phyloP scores from a whole-genome alignment of 2,797 vertebrate species.

The Huso huso region DNA sequence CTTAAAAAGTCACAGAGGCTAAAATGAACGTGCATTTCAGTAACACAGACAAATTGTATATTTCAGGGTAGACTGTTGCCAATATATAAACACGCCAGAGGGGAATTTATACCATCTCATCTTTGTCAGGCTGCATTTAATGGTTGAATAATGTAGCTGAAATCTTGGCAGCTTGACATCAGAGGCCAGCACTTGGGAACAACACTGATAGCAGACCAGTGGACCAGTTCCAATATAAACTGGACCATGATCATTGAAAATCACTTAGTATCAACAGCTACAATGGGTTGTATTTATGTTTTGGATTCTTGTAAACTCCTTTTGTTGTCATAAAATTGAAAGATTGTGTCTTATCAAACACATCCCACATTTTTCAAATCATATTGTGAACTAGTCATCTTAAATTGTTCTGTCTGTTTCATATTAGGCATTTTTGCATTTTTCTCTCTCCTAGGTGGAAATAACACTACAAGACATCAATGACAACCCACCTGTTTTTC shows the following conservation, averaged over 20 bases:
- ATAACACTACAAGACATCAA: conserved; percentile 96
- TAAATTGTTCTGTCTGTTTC: conserved; percentile 1
- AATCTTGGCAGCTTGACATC: conserved; percentile 51
- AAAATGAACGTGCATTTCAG: conserved; percentile 33
- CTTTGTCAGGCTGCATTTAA: conserved; percentile 57
- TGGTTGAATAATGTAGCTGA: conserved; percentile 45
- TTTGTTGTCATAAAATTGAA: background rate
- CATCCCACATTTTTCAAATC: background rate
- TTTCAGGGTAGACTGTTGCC: conserved; percentile 33
- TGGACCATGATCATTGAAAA: conserved; percentile 36
- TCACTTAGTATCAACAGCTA: conserved; percentile 40
- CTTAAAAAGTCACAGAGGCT: conserved; percentile 43
- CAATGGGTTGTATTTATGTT: background rate
- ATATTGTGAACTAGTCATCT: conserved; percentile 4
- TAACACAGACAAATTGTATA: conserved; percentile 45
- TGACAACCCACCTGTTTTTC: conserved; percentile 94
- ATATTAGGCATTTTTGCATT: conserved; percentile 19
- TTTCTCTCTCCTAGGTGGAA: conserved; percentile 74
- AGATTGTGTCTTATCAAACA: background rate
- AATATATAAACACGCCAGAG: conserved; percentile 49
- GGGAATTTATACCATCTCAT: conserved; percentile 60
- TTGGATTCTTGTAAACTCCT: background rate
- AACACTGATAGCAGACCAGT: conserved; percentile 49
- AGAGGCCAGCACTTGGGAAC: conserved; percentile 48
- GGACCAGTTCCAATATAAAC: conserved; percentile 47